Evolutionary conservation across 2,888 invertebrate genomes (phyloP).

Genomic region (Agonopterix heracliana): DNA sequence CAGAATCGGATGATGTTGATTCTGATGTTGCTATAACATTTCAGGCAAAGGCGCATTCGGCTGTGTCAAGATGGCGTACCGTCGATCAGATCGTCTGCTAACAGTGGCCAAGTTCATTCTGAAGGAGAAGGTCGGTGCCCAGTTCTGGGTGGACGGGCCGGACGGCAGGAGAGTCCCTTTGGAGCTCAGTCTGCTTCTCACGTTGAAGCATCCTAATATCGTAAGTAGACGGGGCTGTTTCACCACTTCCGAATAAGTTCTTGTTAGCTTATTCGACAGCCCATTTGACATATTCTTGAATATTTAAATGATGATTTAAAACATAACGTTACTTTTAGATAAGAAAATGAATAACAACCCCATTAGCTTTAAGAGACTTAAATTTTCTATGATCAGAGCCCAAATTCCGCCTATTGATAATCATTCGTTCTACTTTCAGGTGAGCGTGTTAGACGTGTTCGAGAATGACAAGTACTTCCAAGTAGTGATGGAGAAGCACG

Average conservation of each 20-base stretch:
- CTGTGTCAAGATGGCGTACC: constrained; percentile 81
- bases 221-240: no score
- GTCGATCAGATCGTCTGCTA: constrained; percentile 76
- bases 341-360: no score
- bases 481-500: constrained; percentile 87
- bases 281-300: no score
- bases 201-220: constrained; percentile 81
- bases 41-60: constrained; percentile 82
- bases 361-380: no score
- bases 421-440: constrained; percentile 31
- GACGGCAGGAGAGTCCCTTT: constrained; percentile 76
- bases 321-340: no score
- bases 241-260: no score
- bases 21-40: no score
- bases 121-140: constrained; percentile 80
- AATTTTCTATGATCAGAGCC: no score
- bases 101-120: constrained; percentile 84
- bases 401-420: no score
- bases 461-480: constrained; percentile 83
- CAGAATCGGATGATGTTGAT: no score
- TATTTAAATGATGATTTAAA: no score
- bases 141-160: constrained; percentile 78
- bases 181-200: constrained; percentile 80
- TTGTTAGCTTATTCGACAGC: no score
- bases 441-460: constrained; percentile 79